Evolutionary conservation across 2,113 vertebrate species (phyloP).

Genomic region (Epinephelus moara): DNA sequence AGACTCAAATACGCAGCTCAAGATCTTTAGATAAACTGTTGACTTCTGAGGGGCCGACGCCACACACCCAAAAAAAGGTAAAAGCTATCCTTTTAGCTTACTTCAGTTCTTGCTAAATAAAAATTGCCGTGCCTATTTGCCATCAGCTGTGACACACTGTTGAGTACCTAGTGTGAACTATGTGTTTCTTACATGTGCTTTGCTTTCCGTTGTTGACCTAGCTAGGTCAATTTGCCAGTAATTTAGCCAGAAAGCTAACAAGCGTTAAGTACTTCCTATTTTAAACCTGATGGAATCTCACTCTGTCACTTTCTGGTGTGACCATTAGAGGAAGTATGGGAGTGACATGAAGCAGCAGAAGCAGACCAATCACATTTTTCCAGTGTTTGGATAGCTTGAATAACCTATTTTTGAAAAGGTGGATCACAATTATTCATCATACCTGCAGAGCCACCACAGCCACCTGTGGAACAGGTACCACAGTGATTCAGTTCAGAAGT

Average conservation of each 20-base stretch:
- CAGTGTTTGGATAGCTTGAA: background rate
- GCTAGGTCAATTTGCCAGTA: background rate
- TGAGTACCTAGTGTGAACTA: conserved; percentile 24
- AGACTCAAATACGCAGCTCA: too few species aligned
- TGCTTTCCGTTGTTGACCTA: background rate
- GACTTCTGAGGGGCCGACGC: too few species aligned
- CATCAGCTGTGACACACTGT: background rate
- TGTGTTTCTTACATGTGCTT: background rate
- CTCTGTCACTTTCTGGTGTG: background rate
- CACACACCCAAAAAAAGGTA: background rate
- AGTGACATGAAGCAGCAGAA: background rate
- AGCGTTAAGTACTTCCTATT: background rate
- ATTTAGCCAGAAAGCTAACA: background rate
- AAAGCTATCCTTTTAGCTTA: background rate
- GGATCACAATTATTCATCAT: conserved; percentile 1
- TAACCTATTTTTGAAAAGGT: conserved; percentile 28
- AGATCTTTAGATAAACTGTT: too few species aligned
- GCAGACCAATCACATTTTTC: background rate
- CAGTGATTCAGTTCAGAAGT: background rate
- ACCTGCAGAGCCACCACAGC: conserved; percentile 3
- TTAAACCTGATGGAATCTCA: background rate
- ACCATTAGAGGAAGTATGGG: background rate
- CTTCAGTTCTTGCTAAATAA: background rate
- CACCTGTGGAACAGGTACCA: conserved; percentile 32
- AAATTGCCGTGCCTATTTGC: background rate